A percentile compares a stretch with the other conserved stretches of the same genome.
These are phyloP conservation scores for Portunus trituberculatus DNA, from an alignment of 1,140 invertebrate genomes.

Conservation along the genomic window DNA sequence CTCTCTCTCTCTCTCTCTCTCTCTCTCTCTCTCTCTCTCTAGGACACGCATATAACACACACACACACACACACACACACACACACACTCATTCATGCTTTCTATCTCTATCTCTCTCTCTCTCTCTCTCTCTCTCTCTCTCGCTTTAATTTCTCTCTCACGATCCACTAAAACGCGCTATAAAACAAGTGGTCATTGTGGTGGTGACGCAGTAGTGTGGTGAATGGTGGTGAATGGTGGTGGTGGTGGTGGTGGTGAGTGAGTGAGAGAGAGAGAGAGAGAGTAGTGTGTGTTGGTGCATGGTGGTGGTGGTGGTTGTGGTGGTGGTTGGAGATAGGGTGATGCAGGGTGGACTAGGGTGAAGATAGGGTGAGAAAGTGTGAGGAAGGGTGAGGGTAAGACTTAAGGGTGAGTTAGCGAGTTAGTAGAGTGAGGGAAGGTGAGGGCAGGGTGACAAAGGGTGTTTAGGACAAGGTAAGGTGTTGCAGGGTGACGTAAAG, in stretches of 20 bases:
- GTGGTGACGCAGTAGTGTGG: constrained; percentile 23
- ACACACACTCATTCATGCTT: background rate
- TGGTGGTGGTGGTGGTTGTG: constrained; percentile 27
- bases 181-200: constrained; percentile 31
- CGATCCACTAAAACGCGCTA: background rate
- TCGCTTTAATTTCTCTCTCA: background rate
- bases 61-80: constrained; percentile 25
- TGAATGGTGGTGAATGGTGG: background rate
- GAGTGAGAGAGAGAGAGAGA: background rate
- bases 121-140: background rate
- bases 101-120: background rate
- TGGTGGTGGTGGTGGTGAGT: background rate
- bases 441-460: background rate
- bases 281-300: background rate
- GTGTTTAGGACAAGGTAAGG: background rate
- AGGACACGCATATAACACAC: background rate
- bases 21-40: too few relatives aligned
- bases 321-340: background rate
- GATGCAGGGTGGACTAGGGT: background rate
- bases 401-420: too few relatives aligned
- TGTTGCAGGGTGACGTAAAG: background rate
- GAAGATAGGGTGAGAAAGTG: background rate
- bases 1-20: too few relatives aligned
- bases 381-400: background rate
- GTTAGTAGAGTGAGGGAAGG: background rate